phyloP scores from a whole-genome alignment of 1,140 invertebrate species.

The Drosophila hydei region DNA sequence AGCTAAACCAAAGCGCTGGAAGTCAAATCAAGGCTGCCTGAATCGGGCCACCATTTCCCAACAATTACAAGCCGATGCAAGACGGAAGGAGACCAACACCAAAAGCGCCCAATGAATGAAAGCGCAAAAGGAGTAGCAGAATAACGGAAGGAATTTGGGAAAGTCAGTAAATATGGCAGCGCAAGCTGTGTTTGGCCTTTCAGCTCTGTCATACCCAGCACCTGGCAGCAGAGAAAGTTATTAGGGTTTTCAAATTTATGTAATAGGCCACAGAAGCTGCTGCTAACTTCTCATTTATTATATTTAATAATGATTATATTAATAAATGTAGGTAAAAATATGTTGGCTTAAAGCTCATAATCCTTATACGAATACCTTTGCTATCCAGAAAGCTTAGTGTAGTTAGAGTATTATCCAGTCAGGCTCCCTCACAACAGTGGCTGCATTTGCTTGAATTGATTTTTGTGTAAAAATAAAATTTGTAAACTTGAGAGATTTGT shows the following conservation, averaged over 20 bases:
- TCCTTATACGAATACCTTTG: too few species aligned
- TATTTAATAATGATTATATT: too few species aligned
- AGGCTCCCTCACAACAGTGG: background rate
- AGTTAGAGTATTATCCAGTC: background rate
- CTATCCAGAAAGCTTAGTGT: too few species aligned
- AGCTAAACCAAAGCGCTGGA: slow-evolving; percentile 43
- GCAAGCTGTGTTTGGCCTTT: slow-evolving; percentile 24
- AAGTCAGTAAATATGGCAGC: slow-evolving; percentile 42
- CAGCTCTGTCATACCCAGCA: slow-evolving; percentile 17
- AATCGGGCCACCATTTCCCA: slow-evolving; percentile 50
- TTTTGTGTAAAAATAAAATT: slow-evolving; percentile 32
- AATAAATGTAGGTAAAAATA: too few species aligned
- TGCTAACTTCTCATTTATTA: background rate
- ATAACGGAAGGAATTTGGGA: slow-evolving; percentile 38
- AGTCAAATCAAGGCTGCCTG: slow-evolving; percentile 35
- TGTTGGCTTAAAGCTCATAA: too few species aligned
- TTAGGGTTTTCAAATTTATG: too few species aligned
- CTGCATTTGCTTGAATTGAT: slow-evolving; percentile 25
- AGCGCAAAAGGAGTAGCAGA: slow-evolving; percentile 33
- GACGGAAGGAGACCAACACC: background rate
- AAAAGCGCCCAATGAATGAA: slow-evolving; percentile 39
- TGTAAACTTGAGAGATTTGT: slow-evolving; percentile 26
- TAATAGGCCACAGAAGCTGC: slow-evolving; percentile 16
- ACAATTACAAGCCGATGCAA: slow-evolving; percentile 49
- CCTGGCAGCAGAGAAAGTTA: slow-evolving; percentile 4